Percentiles rank a stretch among this genome's conserved stretches.
These are phyloP conservation scores for Onychorhynchus coronatus DNA, from an alignment of 2,113 vertebrate species.

Conservation along the genomic window DNA sequence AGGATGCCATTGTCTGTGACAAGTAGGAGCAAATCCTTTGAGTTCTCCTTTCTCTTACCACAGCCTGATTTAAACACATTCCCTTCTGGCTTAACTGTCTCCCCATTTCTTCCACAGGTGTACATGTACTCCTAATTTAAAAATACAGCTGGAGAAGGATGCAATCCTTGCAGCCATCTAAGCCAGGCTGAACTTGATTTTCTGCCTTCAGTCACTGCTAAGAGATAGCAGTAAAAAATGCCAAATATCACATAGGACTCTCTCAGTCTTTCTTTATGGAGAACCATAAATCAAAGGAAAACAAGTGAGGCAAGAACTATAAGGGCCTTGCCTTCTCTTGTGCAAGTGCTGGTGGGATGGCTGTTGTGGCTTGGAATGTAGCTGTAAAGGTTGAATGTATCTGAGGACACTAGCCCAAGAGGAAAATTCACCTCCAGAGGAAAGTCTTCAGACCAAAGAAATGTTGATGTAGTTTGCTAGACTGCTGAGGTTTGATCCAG, in stretches of 20 bases:
- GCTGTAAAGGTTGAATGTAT: neutral
- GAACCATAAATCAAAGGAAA: neutral
- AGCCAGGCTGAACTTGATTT: neutral
- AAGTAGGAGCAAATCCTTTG: neutral
- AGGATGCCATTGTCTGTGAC: neutral
- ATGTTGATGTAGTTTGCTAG: neutral
- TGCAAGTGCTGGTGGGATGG: neutral
- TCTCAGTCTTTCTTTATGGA: neutral
- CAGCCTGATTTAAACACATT: neutral
- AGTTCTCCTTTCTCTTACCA: neutral
- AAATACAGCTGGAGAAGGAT: neutral
- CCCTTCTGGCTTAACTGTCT: neutral
- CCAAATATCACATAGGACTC: neutral
- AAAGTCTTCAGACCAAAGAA: neutral
- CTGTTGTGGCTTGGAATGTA: neutral
- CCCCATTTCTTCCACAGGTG: neutral
- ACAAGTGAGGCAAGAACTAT: neutral
- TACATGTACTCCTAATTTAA: neutral
- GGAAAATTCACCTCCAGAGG: neutral
- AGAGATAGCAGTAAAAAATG: neutral
- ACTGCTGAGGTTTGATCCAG: neutral
- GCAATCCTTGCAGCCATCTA: neutral
- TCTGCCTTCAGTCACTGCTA: neutral
- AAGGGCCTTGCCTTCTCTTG: neutral
- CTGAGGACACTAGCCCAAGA: neutral